phyloP scores from a whole-genome alignment of 2,888 invertebrate species.

The Rhaphigaster nebulosa region DNA sequence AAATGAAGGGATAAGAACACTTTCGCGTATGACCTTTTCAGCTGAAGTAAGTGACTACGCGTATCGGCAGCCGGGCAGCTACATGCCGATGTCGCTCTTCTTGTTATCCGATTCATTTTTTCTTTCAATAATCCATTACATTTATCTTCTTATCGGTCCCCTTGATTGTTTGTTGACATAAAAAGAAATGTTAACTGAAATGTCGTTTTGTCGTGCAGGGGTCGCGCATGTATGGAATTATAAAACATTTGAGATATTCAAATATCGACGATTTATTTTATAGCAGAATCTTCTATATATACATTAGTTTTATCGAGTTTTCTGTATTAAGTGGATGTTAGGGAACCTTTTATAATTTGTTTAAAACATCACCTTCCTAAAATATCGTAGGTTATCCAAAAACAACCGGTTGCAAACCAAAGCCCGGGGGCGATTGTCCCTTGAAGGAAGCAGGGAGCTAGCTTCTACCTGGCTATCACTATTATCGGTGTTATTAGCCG shows the following conservation, averaged over 20 bases:
- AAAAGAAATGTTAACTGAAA: background rate
- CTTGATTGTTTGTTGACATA: background rate
- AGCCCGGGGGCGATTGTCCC: background rate
- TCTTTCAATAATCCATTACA: background rate
- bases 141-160: background rate
- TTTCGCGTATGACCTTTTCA: slow-evolving; percentile 46
- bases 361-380: background rate
- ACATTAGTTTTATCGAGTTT: too few species aligned
- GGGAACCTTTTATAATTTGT: background rate
- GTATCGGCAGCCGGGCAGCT: background rate
- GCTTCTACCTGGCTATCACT: slow-evolving; percentile 36
- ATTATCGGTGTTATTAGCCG: slow-evolving; percentile 38
- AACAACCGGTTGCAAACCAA: background rate
- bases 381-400: background rate
- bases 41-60: background rate
- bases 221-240: too few species aligned
- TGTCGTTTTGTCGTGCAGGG: background rate
- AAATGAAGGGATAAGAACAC: slow-evolving; percentile 34
- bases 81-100: slow-evolving; percentile 13
- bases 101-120: background rate
- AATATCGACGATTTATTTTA: too few species aligned
- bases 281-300: too few species aligned
- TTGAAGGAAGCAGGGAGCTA: background rate
- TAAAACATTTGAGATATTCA: too few species aligned
- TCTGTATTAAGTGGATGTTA: background rate